Evolutionary conservation across 2,888 invertebrate genomes (phyloP), one percentile per base, ranked within the genome.

Genomic region (Odontomyia ornata): DNA sequence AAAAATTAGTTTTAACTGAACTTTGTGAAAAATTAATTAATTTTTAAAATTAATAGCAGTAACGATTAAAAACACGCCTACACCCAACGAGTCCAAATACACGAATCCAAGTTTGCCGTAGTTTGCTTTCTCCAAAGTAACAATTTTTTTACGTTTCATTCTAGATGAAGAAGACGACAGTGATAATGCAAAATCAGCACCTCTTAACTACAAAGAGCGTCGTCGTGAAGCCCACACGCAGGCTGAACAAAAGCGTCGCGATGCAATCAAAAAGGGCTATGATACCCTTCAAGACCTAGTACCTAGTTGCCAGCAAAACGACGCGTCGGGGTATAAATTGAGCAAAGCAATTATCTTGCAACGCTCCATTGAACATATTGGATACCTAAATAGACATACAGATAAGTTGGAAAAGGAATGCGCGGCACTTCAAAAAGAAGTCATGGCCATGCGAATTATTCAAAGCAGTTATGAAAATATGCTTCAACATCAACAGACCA

Each of bases 241-340:
- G 88, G 98, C 98, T 1, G 98, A 98, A 86, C 98, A 98, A 86
- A 98, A 98, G 85, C 89, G 98, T 80, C 90, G 98, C 83, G 98
- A 98, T 90, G 97, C 98, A 1, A 98, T 98, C 79, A 98, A 98
- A 87, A 97, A 96, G 86, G 98, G 98, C 0, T 98, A 98, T 85
- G 97, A 98, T 86, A 94, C 95, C 1, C 88, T 98, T 21, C 97
- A 97, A 87, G 94, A 94, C 82, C 88, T 98, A 80, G 97, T 98
- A 13, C 98, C 98, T 0, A 96, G 95, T 75, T 98, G 98, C 83
- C 96, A 96, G 84, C 95, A 96, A 84, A 93, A 93, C 52, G 98
- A 98, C 85, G 91, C 95, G 28, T 94, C 95, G 23, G 95, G 95
- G 27, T 96, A 97, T 85, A 98, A 98, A 87, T 89, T 97, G 47